Evolutionary conservation across 1,140 invertebrate species (phyloP).

Genomic region (Schmidtea mediterranea): DNA sequence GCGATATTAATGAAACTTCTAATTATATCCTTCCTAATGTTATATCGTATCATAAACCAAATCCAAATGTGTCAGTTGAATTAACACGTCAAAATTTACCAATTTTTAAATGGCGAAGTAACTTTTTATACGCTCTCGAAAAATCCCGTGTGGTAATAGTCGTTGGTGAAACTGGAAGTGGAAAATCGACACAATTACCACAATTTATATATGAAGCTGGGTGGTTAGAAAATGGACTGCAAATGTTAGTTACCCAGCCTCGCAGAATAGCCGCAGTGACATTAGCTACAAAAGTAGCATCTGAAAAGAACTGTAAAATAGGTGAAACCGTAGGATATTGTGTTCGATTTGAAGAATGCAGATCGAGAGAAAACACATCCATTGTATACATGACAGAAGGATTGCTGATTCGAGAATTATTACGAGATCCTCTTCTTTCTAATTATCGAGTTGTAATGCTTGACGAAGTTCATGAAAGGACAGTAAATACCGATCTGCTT

Average conservation of each 20-base stretch:
- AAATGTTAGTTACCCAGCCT: conserved; percentile 64
- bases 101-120: neutral
- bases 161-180: conserved; percentile 77
- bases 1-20: too few species aligned
- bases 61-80: conserved; percentile 1
- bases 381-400: conserved; percentile 92
- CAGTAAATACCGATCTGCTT: conserved; percentile 64
- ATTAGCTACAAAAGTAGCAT: conserved; percentile 58
- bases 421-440: conserved; percentile 62
- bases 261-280: conserved; percentile 62
- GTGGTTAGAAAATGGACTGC: conserved; percentile 36
- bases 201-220: conserved; percentile 69
- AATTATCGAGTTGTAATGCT: conserved; percentile 41
- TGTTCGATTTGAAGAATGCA: conserved; percentile 62
- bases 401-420: conserved; percentile 62
- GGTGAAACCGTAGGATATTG: conserved; percentile 66
- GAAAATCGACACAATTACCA: conserved; percentile 81
- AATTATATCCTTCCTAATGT: too few species aligned
- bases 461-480: conserved; percentile 84
- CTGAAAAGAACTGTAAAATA: conserved; percentile 49
- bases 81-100: neutral
- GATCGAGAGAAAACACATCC: conserved; percentile 37
- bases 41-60: neutral
- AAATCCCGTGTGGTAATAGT: conserved; percentile 42
- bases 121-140: conserved; percentile 2